Percentiles rank a stretch among this genome's conserved stretches.
phyloP scores from a whole-genome alignment of 2,888 invertebrate genomes.

The Ectemnius lituratus region DNA sequence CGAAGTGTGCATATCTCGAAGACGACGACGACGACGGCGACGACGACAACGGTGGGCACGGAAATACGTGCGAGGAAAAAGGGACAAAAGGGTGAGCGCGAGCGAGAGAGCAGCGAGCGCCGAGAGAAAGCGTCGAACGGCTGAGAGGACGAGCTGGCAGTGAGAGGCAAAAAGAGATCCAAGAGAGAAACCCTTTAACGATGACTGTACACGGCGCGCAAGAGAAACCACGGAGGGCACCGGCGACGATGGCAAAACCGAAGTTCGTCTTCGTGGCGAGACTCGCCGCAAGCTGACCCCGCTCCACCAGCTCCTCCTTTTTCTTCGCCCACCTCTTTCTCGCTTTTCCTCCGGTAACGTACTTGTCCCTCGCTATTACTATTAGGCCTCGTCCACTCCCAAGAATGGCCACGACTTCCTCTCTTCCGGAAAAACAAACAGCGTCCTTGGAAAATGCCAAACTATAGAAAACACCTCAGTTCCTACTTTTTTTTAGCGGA shows the following conservation, averaged over 20 bases:
- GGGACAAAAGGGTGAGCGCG: constrained; percentile 11
- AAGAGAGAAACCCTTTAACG: constrained; percentile 48
- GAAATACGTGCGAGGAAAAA: constrained; percentile 20
- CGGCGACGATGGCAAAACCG: constrained; percentile 43
- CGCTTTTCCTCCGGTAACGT: constrained; percentile 4
- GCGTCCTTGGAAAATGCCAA: no score
- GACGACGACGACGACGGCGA: no score
- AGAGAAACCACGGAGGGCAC: constrained; percentile 52
- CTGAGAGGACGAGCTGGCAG: constrained; percentile 19
- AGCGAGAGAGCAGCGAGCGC: constrained; percentile 5
- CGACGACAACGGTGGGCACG: constrained; percentile 16
- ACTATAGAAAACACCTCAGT: no score
- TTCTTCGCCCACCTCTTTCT: not conserved
- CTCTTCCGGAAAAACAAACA: no score
- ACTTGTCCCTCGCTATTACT: constrained; percentile 31
- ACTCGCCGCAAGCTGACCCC: constrained; percentile 47
- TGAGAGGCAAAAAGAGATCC: constrained; percentile 13
- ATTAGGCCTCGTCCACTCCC: not conserved
- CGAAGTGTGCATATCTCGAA: not conserved
- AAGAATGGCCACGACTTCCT: no score
- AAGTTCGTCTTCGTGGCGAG: constrained; percentile 50
- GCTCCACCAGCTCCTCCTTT: constrained; percentile 29
- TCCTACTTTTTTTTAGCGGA: no score
- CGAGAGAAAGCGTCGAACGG: constrained; percentile 23
- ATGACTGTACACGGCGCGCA: constrained; percentile 41